Conservation (phyloP, 2,113 vertebrate genomes). For the Phaethornis superciliosus region DNA sequence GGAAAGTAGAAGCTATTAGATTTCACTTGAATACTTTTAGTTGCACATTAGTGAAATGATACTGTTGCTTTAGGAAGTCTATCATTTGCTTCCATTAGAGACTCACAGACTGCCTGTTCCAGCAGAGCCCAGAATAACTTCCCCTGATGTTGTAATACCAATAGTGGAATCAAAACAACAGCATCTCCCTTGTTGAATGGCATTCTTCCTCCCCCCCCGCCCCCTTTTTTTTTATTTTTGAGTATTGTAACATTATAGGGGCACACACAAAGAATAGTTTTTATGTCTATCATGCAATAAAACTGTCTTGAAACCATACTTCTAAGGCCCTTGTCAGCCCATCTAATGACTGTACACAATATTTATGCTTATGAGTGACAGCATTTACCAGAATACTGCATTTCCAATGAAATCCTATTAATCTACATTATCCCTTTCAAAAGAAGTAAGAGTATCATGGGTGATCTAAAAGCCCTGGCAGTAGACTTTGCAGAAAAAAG, state of each 20-base stretch:
- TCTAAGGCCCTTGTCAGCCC: not conserved
- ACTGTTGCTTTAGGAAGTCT: conserved; percentile 49
- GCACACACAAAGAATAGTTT: not conserved
- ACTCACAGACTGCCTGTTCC: not conserved
- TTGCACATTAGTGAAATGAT: conserved; percentile 60
- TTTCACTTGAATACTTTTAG: conserved; percentile 64
- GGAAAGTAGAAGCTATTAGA: conserved; percentile 52
- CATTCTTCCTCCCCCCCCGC: not conserved
- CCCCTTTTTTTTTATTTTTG: not conserved
- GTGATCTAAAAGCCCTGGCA: not conserved
- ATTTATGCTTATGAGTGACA: not conserved
- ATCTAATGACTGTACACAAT: not conserved
- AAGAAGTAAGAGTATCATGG: not conserved
- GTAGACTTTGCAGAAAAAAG: not conserved
- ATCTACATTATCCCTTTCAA: not conserved
- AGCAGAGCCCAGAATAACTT: conserved; percentile 10
- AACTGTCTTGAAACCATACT: not conserved
- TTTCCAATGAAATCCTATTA: not conserved
- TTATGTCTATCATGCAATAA: not conserved
- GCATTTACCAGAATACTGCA: not conserved
- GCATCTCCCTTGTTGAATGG: not conserved
- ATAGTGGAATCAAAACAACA: not conserved
- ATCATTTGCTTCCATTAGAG: conserved; percentile 62
- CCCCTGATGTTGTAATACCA: not conserved
- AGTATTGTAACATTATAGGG: not conserved